Evolutionary conservation across 2,888 invertebrate genomes (phyloP).

Genomic region (Drosophila kanekoi): DNA sequence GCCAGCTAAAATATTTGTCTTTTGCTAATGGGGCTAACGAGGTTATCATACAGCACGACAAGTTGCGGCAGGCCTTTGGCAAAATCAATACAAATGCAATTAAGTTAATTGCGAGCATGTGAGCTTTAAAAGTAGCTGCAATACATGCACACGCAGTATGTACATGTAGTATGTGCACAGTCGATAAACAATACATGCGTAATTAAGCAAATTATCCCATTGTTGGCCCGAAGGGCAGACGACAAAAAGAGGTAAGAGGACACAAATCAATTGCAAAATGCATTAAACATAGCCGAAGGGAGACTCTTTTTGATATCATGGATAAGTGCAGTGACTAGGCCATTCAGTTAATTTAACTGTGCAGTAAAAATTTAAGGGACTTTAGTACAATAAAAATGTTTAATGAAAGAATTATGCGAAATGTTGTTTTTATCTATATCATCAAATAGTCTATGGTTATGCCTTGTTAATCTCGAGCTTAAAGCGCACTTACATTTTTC

Average conservation of each 20-base stretch:
- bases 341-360: no score
- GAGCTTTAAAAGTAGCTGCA: constrained; percentile 45
- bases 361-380: no score
- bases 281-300: constrained; percentile 6
- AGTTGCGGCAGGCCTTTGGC: constrained; percentile 13
- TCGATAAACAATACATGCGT: constrained; percentile 71
- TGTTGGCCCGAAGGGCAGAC: constrained; percentile 31
- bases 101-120: constrained; percentile 65
- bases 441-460: no score
- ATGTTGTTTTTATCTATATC: no score
- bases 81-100: constrained; percentile 75
- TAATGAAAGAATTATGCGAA: no score
- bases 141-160: no score
- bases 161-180: constrained; percentile 4
- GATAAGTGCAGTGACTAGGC: not conserved
- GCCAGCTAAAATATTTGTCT: not conserved
- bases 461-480: no score
- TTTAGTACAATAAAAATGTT: no score
- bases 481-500: no score
- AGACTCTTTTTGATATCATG: not conserved
- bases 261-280: constrained; percentile 34
- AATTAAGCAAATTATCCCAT: constrained; percentile 74
- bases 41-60: constrained; percentile 15
- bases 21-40: constrained; percentile 4
- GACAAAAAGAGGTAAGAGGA: constrained; percentile 8